Evolutionary conservation across 2,888 invertebrate species (phyloP).

Genomic region (Campaea margaritaria): DNA sequence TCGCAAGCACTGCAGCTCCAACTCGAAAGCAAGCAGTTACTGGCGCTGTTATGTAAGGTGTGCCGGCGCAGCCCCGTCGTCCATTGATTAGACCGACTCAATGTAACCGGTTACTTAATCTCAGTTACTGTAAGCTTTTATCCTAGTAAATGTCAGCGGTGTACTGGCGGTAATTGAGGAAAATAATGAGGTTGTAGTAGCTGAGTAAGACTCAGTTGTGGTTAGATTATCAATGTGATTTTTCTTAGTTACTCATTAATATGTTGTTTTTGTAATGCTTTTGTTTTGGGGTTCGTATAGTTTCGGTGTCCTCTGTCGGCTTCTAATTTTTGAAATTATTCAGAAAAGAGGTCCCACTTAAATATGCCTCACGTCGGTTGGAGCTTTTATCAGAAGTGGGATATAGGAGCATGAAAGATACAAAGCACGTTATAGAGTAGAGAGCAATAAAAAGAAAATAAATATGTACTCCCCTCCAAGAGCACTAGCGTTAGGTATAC

Average conservation of each 20-base stretch:
- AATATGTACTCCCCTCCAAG: neutral
- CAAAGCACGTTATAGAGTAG: neutral
- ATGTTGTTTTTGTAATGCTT: no score
- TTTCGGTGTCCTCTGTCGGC: no score
- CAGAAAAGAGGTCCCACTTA: no score
- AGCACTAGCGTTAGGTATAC: neutral
- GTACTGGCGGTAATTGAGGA: slow-evolving; percentile 12
- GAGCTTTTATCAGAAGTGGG: no score
- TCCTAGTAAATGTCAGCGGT: slow-evolving; percentile 34
- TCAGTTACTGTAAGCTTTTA: slow-evolving; percentile 52
- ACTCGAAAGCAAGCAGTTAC: slow-evolving; percentile 70
- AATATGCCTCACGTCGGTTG: no score
- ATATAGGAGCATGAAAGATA: no score
- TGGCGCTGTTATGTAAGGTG: slow-evolving; percentile 60
- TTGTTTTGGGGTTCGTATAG: no score
- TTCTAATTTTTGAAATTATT: no score
- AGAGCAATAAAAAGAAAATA: neutral
- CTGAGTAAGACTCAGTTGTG: neutral
- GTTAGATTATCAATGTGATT: slow-evolving; percentile 1
- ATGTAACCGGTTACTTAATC: slow-evolving; percentile 75
- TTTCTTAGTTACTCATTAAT: neutral
- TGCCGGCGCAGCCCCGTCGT: slow-evolving; percentile 54
- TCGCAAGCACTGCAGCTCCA: slow-evolving; percentile 73
- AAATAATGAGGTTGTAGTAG: slow-evolving; percentile 3
- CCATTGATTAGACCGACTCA: slow-evolving; percentile 79